These are phyloP conservation scores for Melanogrammus aeglefinus DNA, from an alignment of 2,797 vertebrate genomes.

Conservation along the genomic window DNA sequence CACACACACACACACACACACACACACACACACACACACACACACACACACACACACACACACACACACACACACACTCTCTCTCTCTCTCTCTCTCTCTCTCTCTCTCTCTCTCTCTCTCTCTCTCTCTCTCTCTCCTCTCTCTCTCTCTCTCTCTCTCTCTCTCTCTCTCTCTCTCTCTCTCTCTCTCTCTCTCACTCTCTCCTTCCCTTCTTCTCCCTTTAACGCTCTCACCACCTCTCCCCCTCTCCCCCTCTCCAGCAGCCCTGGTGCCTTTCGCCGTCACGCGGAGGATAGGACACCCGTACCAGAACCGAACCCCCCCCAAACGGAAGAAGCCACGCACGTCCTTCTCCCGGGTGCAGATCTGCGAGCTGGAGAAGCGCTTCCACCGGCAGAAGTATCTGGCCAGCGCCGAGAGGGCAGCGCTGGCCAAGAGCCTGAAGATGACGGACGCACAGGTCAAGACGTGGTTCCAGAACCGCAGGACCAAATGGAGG, in stretches of 20 bases:
- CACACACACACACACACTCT: too few relatives aligned
- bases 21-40: background rate
- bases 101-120: too few relatives aligned
- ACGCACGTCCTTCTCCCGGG: constrained; percentile 91
- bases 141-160: too few relatives aligned
- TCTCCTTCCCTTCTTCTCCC: too few relatives aligned
- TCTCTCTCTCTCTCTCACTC: too few relatives aligned
- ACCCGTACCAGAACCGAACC: constrained; percentile 98
- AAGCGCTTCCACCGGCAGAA: constrained; percentile 97
- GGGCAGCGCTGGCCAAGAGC: constrained; percentile 89
- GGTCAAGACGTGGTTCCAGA: constrained; percentile 99
- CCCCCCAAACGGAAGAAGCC: constrained; percentile 98
- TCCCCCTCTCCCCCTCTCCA: constrained; percentile 52
- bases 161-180: too few relatives aligned
- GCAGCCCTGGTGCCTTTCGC: constrained; percentile 94
- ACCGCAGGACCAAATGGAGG: constrained; percentile 97
- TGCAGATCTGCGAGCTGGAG: constrained; percentile 97
- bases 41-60: background rate
- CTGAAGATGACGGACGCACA: constrained; percentile 99
- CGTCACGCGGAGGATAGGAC: constrained; percentile 95
- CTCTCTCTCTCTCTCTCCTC: too few relatives aligned
- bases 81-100: too few relatives aligned
- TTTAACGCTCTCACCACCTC: too few relatives aligned
- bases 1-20: too few relatives aligned
- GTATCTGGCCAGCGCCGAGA: constrained; percentile 92